Evolutionary conservation across 2,888 invertebrate species (phyloP).

Genomic region (Liopterus haemorrhoidalis): DNA sequence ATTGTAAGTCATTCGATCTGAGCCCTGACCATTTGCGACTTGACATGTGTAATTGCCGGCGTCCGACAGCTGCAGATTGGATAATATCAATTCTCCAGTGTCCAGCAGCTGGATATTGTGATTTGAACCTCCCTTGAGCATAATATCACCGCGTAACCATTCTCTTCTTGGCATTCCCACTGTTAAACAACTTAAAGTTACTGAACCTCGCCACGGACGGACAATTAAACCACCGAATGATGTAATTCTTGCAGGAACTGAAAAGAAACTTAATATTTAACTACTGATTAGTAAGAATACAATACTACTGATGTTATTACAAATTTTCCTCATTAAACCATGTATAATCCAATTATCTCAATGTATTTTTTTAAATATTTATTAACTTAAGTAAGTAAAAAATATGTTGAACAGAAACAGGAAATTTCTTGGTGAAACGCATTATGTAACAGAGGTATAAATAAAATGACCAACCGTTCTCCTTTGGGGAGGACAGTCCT

Average conservation of each 20-base stretch:
- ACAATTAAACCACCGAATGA: constrained; percentile 64
- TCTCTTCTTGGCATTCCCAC: constrained; percentile 62
- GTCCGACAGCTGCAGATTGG: constrained; percentile 58
- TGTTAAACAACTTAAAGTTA: constrained; percentile 57
- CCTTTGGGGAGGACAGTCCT: too few species aligned
- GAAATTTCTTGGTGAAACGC: too few species aligned
- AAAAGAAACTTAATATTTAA: constrained; percentile 23
- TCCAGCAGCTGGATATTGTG: constrained; percentile 59
- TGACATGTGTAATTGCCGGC: constrained; percentile 68
- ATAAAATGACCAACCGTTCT: too few species aligned
- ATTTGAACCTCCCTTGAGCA: constrained; percentile 52
- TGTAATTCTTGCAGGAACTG: constrained; percentile 62
- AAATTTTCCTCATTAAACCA: background rate
- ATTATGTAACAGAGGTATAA: too few species aligned
- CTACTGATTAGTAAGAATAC: constrained; percentile 9
- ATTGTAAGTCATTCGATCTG: constrained; percentile 58
- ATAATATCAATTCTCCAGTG: constrained; percentile 59
- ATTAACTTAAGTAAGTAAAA: background rate
- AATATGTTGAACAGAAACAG: constrained; percentile 9
- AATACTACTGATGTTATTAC: background rate
- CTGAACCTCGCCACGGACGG: constrained; percentile 61
- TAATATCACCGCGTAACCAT: constrained; percentile 57
- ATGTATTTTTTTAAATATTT: background rate
- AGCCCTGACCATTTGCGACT: constrained; percentile 62
- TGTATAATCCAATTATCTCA: background rate